Evolutionary conservation across 2,113 vertebrate genomes (phyloP), one percentile per base, ranked within the genome.

Genomic region (Speoplatyrhinus poulsoni): DNA sequence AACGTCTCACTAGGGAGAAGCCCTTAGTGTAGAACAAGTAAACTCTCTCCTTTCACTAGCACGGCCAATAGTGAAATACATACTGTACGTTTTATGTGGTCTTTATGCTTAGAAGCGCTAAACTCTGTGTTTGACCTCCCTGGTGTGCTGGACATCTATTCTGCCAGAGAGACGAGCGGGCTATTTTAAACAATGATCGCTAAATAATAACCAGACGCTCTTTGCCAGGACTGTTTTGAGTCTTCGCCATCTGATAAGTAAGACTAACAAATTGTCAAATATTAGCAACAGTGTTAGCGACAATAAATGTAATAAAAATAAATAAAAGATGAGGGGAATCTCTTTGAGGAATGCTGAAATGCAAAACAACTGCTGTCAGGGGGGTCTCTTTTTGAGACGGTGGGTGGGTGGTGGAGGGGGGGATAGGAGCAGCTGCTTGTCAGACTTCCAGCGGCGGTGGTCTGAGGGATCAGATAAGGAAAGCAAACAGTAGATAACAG

Each of bases 401-500:
- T 19, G 61, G 4, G 61, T 62, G 61, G 48, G 61, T 8, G 19
- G 61, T 49, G 57, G 26, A 17, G 46, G 52, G 52, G 19, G 46
- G 59, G 26, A 48, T 26, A 4, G 5, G 13, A 32, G 33, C 59
- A 9, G 69, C 50, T 55, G 64, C 47, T 53, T 71, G 63, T 50
- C 49, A 64, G 61, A 53, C 59, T 70, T 56, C 33, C 46, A 46
- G 67, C 57, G 47, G 75, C 48, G 47, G 46, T 17, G n/a, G 67
- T 73, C 70, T 17, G 15, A 10, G n/a, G 33, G 54, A 83, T 87
- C 81, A 87, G 88, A 89, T 88, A 88, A 87, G 77, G 33, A 81
- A 87, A 72, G 76, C 80, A 89, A 90, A 90, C 80, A 83, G 33
- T 54, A 87, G 84, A 89, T 90, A 85, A 85, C 64, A 81, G 75